Conservation (phyloP, 2,888 invertebrate genomes). For the Synanthedon andrenaeformis region DNA sequence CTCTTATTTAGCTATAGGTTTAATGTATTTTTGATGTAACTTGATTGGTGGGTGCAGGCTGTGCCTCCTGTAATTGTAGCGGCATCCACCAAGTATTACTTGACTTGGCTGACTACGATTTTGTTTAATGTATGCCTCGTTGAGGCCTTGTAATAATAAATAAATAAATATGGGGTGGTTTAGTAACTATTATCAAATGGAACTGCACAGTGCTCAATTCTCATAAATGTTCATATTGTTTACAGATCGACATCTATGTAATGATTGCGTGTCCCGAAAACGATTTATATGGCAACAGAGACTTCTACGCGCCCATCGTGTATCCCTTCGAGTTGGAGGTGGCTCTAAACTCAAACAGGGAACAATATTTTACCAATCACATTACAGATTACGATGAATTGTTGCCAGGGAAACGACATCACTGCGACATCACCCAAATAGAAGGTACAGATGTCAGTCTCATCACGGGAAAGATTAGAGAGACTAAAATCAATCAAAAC, state of each 20-base stretch:
- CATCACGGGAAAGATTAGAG: slow-evolving; percentile 78
- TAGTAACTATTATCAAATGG: too few relatives aligned
- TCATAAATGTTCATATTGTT: neutral
- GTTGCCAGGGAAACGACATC: slow-evolving; percentile 72
- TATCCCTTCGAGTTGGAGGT: slow-evolving; percentile 94
- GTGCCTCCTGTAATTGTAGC: too few relatives aligned
- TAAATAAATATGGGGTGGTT: too few relatives aligned
- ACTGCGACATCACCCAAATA: slow-evolving; percentile 51
- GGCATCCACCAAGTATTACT: too few relatives aligned
- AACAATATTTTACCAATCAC: slow-evolving; percentile 72
- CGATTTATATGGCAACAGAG: slow-evolving; percentile 83
- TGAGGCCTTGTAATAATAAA: too few relatives aligned
- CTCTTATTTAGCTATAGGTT: too few relatives aligned
- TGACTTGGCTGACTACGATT: too few relatives aligned
- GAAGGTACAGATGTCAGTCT: slow-evolving; percentile 77
- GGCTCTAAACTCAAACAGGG: slow-evolving; percentile 74
- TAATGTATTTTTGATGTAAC: too few relatives aligned
- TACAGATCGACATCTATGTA: slow-evolving; percentile 90
- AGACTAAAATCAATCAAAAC: slow-evolving; percentile 40
- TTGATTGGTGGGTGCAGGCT: too few relatives aligned
- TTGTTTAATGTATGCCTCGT: too few relatives aligned
- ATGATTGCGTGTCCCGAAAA: slow-evolving; percentile 93
- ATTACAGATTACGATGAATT: slow-evolving; percentile 82
- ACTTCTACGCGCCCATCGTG: slow-evolving; percentile 90
- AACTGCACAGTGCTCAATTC: too few relatives aligned